Percentiles rank a stretch among this genome's conserved stretches.
These are phyloP conservation scores for Tigriopus californicus DNA, from an alignment of 2,888 invertebrate genomes.

Conservation along the genomic window DNA sequence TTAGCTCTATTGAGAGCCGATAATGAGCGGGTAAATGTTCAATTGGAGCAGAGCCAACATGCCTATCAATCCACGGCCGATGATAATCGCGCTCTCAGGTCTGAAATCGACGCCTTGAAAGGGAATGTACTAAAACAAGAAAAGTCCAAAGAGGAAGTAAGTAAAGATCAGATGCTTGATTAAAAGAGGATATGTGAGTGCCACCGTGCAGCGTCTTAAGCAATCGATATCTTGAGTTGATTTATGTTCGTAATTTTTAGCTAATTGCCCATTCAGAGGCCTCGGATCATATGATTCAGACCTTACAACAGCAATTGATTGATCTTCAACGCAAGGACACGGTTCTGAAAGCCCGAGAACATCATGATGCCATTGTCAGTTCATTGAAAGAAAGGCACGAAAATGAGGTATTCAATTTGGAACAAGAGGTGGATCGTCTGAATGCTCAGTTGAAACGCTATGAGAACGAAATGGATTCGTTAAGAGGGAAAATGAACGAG, in stretches of 20 bases:
- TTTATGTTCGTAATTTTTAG: background rate
- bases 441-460: background rate
- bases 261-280: background rate
- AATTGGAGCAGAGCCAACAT: slow-evolving; percentile 5
- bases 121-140: background rate
- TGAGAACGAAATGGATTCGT: background rate
- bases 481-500: background rate
- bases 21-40: background rate
- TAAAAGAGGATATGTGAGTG: background rate
- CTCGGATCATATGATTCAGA: background rate
- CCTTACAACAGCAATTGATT: background rate
- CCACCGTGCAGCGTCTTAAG: no score
- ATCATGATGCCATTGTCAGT: slow-evolving; percentile 1
- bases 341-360: background rate
- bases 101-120: background rate
- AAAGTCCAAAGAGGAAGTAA: background rate
- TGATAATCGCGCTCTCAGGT: background rate
- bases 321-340: background rate
- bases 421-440: background rate
- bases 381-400: slow-evolving; percentile 1
- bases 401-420: background rate
- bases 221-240: background rate
- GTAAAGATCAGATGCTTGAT: background rate
- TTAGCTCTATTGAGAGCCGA: slow-evolving; percentile 4
- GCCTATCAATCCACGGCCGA: background rate